These are phyloP conservation scores for Poeciliopsis prolifica DNA, from an alignment of 2,113 vertebrate species.

Conservation along the genomic window DNA sequence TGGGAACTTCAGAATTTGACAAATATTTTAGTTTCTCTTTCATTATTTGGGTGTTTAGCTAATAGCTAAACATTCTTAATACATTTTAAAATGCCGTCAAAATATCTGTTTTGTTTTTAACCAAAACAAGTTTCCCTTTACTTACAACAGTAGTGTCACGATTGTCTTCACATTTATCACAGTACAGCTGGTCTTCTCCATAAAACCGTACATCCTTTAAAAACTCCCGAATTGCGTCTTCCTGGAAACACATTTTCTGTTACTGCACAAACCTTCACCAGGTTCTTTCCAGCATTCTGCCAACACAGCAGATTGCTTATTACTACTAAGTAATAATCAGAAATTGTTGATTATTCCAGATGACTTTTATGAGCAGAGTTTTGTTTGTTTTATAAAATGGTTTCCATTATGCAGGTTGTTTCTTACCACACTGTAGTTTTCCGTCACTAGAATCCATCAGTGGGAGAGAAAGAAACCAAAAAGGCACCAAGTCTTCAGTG, in stretches of 20 bases:
- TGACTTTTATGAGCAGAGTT: neutral
- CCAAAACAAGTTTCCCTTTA: fast-evolving
- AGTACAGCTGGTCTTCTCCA: constrained; percentile 10
- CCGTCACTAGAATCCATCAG: too few species aligned
- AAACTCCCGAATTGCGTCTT: neutral
- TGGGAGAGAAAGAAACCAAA: too few species aligned
- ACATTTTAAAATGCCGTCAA: too few species aligned
- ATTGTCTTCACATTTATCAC: neutral
- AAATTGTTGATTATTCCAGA: neutral
- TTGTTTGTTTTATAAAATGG: fast-evolving
- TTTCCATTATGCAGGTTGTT: neutral
- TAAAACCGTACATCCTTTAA: neutral
- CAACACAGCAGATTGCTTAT: neutral
- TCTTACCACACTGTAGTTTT: too few species aligned
- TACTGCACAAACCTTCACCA: neutral
- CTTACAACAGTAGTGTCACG: constrained; percentile 3
- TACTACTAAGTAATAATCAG: neutral
- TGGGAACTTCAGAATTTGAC: too few species aligned
- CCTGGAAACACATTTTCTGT: constrained; percentile 3
- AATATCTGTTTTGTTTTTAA: neutral
- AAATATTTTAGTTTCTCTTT: too few species aligned
- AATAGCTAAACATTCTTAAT: neutral
- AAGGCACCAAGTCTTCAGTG: too few species aligned
- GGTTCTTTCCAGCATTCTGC: neutral
- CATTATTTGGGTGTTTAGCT: neutral